phyloP scores from a whole-genome alignment of 2,888 invertebrate genomes.

The Lasioglossum oenotherae region DNA sequence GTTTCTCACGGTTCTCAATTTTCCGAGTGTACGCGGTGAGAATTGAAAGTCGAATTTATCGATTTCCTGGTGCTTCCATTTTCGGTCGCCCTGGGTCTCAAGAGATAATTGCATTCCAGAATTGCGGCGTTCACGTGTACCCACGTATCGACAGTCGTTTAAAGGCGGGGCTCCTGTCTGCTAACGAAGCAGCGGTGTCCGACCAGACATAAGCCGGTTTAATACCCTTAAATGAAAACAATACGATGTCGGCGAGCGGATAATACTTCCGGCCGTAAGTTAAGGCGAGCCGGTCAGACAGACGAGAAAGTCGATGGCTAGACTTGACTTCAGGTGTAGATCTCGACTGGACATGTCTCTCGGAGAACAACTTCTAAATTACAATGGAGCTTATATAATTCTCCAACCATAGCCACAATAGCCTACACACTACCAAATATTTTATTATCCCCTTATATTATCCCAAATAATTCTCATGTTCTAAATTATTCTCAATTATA shows the following conservation, averaged over 20 bases:
- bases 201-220: constrained; percentile 68
- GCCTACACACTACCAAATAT: background rate
- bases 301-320: constrained; percentile 44
- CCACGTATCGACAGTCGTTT: constrained; percentile 45
- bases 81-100: background rate
- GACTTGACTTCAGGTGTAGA: background rate
- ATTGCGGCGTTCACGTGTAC: constrained; percentile 26
- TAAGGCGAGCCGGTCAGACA: constrained; percentile 62
- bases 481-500: background rate
- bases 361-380: background rate
- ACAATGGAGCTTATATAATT: background rate
- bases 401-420: background rate
- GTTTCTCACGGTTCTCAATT: background rate
- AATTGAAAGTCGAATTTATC: background rate
- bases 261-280: constrained; percentile 80
- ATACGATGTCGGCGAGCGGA: constrained; percentile 74
- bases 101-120: constrained; percentile 46
- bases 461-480: background rate
- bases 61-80: background rate
- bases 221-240: constrained; percentile 77
- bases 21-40: background rate
- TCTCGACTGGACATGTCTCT: background rate
- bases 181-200: constrained; percentile 68
- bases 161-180: constrained; percentile 53
- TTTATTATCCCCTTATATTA: background rate